A percentile compares a stretch with the other conserved stretches of the same genome.
phyloP scores from a whole-genome alignment of 2,797 vertebrate species.

The Valencia hispanica region DNA sequence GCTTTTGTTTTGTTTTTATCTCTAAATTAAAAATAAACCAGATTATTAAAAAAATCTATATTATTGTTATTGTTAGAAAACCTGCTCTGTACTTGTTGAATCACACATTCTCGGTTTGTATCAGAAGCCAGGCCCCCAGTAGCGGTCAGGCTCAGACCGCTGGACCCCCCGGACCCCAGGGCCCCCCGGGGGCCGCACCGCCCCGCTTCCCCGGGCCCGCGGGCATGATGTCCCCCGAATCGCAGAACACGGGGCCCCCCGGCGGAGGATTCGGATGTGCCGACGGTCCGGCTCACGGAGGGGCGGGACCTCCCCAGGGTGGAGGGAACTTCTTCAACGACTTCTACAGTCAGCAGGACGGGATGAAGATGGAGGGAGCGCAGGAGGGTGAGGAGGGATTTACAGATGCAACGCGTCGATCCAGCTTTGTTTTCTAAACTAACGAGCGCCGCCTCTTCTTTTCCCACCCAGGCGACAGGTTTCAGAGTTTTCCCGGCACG shows the following conservation, averaged over 20 bases:
- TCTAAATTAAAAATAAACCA: not conserved
- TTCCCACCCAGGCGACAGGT: slow-evolving; percentile 79
- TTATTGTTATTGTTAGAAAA: not conserved
- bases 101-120: not conserved
- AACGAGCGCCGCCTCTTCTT: not conserved
- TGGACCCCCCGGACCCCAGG: slow-evolving; percentile 63
- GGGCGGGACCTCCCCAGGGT: slow-evolving; percentile 72
- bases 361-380: slow-evolving; percentile 83
- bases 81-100: not conserved
- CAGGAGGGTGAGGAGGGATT: slow-evolving; percentile 80
- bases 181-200: slow-evolving; percentile 79
- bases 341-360: slow-evolving; percentile 89
- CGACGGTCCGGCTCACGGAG: slow-evolving; percentile 80
- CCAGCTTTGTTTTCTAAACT: not conserved
- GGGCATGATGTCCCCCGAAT: slow-evolving; percentile 82
- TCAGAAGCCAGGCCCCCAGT: slow-evolving; percentile 76
- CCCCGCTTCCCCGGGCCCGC: slow-evolving; percentile 77
- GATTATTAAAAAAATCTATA: too few species aligned
- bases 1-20: not conserved
- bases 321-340: slow-evolving; percentile 87
- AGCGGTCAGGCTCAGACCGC: slow-evolving; percentile 62
- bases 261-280: slow-evolving; percentile 82
- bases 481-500: slow-evolving; percentile 81
- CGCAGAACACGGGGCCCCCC: slow-evolving; percentile 83
- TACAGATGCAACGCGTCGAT: not conserved